Evolutionary conservation across 2,888 invertebrate species (phyloP), one percentile per base, ranked within the genome.

Genomic region (Drosophila mercatorum): DNA sequence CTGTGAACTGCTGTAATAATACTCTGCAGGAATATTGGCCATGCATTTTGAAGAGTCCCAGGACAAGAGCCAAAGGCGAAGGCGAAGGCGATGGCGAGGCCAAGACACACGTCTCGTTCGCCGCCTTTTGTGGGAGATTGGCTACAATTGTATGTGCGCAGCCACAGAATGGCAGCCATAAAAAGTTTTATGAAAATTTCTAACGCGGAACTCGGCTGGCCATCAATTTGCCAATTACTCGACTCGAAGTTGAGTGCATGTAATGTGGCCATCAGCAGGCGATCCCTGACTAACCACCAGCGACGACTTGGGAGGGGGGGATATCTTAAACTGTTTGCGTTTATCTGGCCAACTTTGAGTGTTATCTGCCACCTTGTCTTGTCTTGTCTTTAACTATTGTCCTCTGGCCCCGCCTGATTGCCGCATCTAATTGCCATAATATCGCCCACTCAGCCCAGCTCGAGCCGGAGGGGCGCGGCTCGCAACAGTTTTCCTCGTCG

Each of bases 181-280:
- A 90, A 84, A 86, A 90, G 85, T 88, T 91, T 78, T 84, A 84
- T 84, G 90, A 88, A 84, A 90, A 90, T 86, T 88, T 82, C 90
- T 85, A 88, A 85, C 26, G 83, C 80, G 31, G 22, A 59, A 40
- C 43, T 43, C 51, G 56, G 47, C 63, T 52, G 70, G 70, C 88
- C 89, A 89, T 90, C 89, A 85, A 89, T 85, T 85, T 69, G 61
- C 66, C 85, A 85, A 85, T 85, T 85, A 85, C 80, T 59, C 77
- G 53, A 80, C 84, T 89, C 72, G 88, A 81, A 70, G 75, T 68
- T 81, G 65, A 73, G 63, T 66, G 68, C 78, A 78, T 78, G 78
- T 78, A 72, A 71, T 80, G 70, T 51, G 80, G 58, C 44, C 53
- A 17, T 43, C n/a, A 55, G 46, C 31, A 41, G 17, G 38, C 26